phyloP scores from a whole-genome alignment of 2,113 vertebrate genomes.

The western clawed frog (Xenopus tropicalis) region UCB_Xtro_10.0 CM004443.2:159914501-159915000 shows the following conservation, averaged over 20 bases:
- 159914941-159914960: slow-evolving; percentile 50
- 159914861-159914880: slow-evolving; percentile 66
- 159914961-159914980: slow-evolving; percentile 1
- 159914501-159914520: too few relatives aligned
- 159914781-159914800: slow-evolving; percentile 45
- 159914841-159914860: slow-evolving; percentile 44
- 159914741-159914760: slow-evolving; percentile 46
- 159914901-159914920: slow-evolving; percentile 69
- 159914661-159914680: too few relatives aligned
- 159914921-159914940: slow-evolving; percentile 50
- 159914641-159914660: too few relatives aligned
- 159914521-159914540: too few relatives aligned
- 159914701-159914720: slow-evolving; percentile 1
- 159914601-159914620: too few relatives aligned
- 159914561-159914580: too few relatives aligned
- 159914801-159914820: slow-evolving; percentile 56
- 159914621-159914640: too few relatives aligned
- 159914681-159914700: background rate
- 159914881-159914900: slow-evolving; percentile 62
- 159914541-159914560: too few relatives aligned
- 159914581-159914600: too few relatives aligned
- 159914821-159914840: slow-evolving; percentile 47
- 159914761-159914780: slow-evolving; percentile 47
- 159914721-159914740: slow-evolving; percentile 34
- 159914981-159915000: background rate